Base-by-base conservation (phyloP, 1,140 invertebrate genomes). In the Pseudomyrmex dendroicus region DNA sequence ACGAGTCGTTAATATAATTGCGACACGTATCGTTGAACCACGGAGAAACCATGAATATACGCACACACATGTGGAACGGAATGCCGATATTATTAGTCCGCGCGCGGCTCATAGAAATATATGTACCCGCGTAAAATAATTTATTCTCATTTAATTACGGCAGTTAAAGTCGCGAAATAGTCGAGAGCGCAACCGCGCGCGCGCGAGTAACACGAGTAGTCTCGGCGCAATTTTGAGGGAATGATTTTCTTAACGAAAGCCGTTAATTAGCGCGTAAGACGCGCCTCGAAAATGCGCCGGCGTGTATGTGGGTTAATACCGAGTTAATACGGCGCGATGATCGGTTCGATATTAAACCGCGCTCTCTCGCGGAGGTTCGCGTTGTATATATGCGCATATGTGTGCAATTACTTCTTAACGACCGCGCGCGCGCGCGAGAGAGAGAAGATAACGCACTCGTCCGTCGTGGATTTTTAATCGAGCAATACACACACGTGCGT, bases 261-360 rank as follows among this genome's bases (percentile, higher is more conserved):
- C n/a, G 52, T 52, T 68, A 86, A 86, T 86, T 86, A 87, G 73
- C 76, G 13, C 66, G 70, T 56, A 52, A 86, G 54, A 54, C 22
- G 72, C 54, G 22, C 57, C 66, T 70, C 20, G 48, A 22, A 50
- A 52, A 56, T 68, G 54, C 50, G 50, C 57, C 4, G 25, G 63
- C 3, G n/a, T 15, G 22, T 62, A 73, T 73, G 66, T 82, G 64
- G 77, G 57, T 83, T 86, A 83, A 76, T 56, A 64, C 20, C 13
- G 52, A 25, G 48, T 56, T 82, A n/a, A 50, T 13, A 46, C 68
- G 70, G 52, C 15, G 20, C 7, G 62, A 44, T 70, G 63, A 82
- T 85, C 64, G 50, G 64, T 8, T 17, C 20, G 64, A 59, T 70
- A 78, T 78, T 78, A 70, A 59, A 70, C 44, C 52, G 64, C 35